Conservation (phyloP, 2,888 invertebrate species). For the Standfussiana lucernea region DNA sequence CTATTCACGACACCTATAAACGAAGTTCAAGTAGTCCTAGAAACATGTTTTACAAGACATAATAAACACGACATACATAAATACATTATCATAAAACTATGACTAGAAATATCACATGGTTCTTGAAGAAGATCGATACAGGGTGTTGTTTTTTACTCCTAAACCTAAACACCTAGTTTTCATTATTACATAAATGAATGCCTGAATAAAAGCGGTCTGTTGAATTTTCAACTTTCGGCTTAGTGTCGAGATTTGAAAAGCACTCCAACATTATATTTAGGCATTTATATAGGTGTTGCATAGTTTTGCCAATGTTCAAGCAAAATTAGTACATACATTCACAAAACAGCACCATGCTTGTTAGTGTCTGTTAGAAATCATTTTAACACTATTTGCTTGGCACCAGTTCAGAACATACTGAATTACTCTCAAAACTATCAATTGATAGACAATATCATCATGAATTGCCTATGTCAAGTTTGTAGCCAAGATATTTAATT, state of each 20-base stretch:
- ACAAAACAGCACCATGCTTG: slow-evolving; percentile 56
- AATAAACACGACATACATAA: not conserved
- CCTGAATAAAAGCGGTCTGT: not conserved
- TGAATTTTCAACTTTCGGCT: not conserved
- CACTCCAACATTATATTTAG: not conserved
- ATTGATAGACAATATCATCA: slow-evolving; percentile 21
- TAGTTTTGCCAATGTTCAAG: too few relatives aligned
- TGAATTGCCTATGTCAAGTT: slow-evolving; percentile 1
- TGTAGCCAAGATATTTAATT: slow-evolving; percentile 9
- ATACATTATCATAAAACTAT: slow-evolving; percentile 17
- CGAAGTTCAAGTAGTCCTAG: not conserved
- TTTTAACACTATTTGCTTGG: slow-evolving; percentile 33
- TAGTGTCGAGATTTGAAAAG: not conserved
- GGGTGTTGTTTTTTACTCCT: not conserved
- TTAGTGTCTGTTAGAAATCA: slow-evolving; percentile 46
- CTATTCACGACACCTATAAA: not conserved
- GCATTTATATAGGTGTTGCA: too few relatives aligned
- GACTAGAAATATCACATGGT: slow-evolving; percentile 7
- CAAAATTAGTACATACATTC: slow-evolving; percentile 24
- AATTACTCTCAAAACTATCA: slow-evolving; percentile 8
- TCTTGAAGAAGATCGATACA: not conserved
- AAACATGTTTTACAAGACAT: slow-evolving; percentile 13
- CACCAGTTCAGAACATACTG: slow-evolving; percentile 33
- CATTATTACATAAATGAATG: not conserved
- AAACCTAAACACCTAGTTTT: not conserved